These are phyloP conservation scores for Napeogenes inachia DNA, from an alignment of 2,888 invertebrate species.

Conservation along the genomic window DNA sequence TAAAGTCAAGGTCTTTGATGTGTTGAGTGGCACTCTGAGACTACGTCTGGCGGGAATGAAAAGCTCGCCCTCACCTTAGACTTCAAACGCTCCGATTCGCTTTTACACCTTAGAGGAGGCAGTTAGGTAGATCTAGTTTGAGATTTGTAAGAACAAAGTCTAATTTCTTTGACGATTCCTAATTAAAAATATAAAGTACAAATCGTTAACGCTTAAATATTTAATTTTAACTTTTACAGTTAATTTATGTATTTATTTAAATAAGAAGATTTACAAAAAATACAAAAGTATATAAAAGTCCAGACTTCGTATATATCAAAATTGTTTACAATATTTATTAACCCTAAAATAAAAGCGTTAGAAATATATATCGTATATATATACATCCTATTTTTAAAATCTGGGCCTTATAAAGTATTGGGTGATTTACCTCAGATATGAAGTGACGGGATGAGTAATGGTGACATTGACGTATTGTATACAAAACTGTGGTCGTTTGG, in stretches of 20 bases:
- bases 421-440: conserved; percentile 18
- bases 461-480: conserved; percentile 26
- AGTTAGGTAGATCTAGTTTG: conserved; percentile 31
- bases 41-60: conserved; percentile 58
- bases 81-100: conserved; percentile 67
- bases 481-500: conserved; percentile 22
- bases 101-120: conserved; percentile 64
- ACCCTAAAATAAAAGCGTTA: too few species aligned
- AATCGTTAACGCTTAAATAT: conserved; percentile 24
- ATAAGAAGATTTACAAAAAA: too few species aligned
- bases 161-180: conserved; percentile 31
- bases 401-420: too few species aligned
- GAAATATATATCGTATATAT: too few species aligned
- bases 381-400: too few species aligned
- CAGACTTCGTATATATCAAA: too few species aligned
- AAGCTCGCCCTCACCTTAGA: conserved; percentile 50
- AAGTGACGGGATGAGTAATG: conserved; percentile 24
- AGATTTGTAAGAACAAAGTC: conserved; percentile 32
- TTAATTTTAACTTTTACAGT: background rate
- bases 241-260: too few species aligned
- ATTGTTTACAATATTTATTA: too few species aligned
- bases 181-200: conserved; percentile 35
- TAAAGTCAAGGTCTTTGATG: conserved; percentile 54
- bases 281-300: too few species aligned
- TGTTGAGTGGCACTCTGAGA: conserved; percentile 59